Evolutionary conservation across 2,888 invertebrate genomes (phyloP).

Genomic region (Lymantria monacha): DNA sequence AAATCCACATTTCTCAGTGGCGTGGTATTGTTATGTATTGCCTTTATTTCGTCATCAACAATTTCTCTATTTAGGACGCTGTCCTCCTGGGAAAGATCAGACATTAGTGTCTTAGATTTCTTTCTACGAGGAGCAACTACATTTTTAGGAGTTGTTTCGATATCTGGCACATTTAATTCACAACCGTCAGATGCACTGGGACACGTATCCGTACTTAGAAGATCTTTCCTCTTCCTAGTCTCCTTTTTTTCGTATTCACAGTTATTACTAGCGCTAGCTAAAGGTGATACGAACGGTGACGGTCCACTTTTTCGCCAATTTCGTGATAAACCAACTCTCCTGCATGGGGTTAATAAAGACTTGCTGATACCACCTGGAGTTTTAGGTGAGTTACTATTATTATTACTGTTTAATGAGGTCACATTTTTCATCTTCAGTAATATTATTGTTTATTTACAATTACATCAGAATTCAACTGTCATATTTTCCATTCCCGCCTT

Average conservation of each 20-base stretch:
- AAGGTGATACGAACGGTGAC: constrained; percentile 70
- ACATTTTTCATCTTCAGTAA: constrained; percentile 49
- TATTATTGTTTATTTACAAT: constrained; percentile 11
- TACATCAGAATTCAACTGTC: neutral
- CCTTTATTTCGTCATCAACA: neutral
- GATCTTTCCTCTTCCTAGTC: constrained; percentile 50
- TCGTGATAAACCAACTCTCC: constrained; percentile 78
- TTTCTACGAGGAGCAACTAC: neutral
- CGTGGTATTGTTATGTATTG: constrained; percentile 12
- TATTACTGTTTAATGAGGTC: constrained; percentile 43
- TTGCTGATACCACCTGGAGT: constrained; percentile 78
- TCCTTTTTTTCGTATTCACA: constrained; percentile 33
- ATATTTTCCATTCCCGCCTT: constrained; percentile 29
- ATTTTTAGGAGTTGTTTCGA: neutral
- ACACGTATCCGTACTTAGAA: neutral
- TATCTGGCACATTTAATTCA: neutral
- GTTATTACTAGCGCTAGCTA: constrained; percentile 34
- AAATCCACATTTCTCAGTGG: constrained; percentile 47
- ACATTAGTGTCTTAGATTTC: neutral
- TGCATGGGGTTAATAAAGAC: constrained; percentile 75
- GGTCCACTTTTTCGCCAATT: constrained; percentile 62
- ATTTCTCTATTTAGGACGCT: neutral
- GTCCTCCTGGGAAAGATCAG: neutral
- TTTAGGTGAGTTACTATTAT: constrained; percentile 60
- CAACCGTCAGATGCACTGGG: too few species aligned